These are phyloP conservation scores for Automeris io DNA, from an alignment of 2,888 invertebrate genomes.

Conservation along the genomic window DNA sequence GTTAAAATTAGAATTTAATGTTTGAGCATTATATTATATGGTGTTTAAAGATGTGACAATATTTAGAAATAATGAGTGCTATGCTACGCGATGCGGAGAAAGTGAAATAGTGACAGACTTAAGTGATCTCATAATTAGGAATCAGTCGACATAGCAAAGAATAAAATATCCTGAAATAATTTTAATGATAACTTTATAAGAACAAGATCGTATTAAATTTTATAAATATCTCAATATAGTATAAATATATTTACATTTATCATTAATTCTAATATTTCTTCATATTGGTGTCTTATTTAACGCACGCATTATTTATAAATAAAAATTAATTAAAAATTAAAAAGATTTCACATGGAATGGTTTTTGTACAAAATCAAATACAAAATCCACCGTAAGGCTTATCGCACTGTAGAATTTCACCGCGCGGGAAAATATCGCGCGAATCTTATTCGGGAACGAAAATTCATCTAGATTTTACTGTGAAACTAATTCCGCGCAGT, in stretches of 20 bases:
- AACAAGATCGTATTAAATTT: conserved; percentile 74
- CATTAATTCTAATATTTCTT: conserved; percentile 60
- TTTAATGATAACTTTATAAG: conserved; percentile 66
- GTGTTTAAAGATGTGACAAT: conserved; percentile 32
- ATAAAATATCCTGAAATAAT: conserved; percentile 56
- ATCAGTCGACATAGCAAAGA: conserved; percentile 53
- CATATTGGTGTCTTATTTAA: conserved; percentile 76
- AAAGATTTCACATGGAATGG: conserved; percentile 71
- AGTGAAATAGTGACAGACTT: conserved; percentile 41
- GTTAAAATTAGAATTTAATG: conserved; percentile 12
- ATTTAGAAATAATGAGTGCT: conserved; percentile 45
- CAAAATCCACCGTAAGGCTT: conserved; percentile 61
- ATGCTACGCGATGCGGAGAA: conserved; percentile 43
- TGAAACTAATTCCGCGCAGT: too few species aligned
- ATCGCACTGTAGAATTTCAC: too few species aligned
- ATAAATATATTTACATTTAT: conserved; percentile 74
- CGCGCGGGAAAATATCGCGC: too few species aligned
- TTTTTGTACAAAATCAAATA: conserved; percentile 74
- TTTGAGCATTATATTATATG: conserved; percentile 37
- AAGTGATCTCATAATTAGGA: conserved; percentile 40
- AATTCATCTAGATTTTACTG: too few species aligned
- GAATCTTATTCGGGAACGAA: too few species aligned
- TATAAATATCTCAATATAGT: conserved; percentile 75
- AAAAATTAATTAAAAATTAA: conserved; percentile 67
- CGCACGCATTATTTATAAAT: conserved; percentile 63